Conservation (phyloP, 1,140 invertebrate genomes). For the Aphaenogaster floridana region DNA sequence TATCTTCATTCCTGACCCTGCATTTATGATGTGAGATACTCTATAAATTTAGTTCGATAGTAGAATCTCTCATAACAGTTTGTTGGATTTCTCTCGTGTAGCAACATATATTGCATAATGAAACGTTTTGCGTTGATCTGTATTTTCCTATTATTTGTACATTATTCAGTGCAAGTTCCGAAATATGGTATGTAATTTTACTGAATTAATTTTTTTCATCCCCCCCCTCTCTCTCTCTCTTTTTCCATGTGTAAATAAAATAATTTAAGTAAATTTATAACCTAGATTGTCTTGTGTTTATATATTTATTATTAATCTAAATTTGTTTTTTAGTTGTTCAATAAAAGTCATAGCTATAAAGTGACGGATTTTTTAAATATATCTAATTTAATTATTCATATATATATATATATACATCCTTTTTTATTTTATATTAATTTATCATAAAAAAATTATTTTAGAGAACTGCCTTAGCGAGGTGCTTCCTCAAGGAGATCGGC, state of each 20-base stretch:
- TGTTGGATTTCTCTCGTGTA: neutral
- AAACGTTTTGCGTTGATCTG: constrained; percentile 34
- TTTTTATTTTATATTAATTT: neutral
- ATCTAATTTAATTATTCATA: neutral
- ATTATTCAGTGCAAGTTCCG: constrained; percentile 50
- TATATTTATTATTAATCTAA: constrained; percentile 8
- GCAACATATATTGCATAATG: constrained; percentile 32
- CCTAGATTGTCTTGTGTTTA: neutral
- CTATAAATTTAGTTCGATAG: constrained; percentile 53
- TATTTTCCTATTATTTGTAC: constrained; percentile 42
- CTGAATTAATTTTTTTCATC: neutral
- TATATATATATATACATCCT: neutral
- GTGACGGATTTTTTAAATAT: neutral
- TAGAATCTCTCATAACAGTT: constrained; percentile 29
- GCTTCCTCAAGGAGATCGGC: constrained; percentile 26
- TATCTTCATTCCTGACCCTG: constrained; percentile 36
- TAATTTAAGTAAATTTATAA: constrained; percentile 7
- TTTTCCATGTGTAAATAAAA: neutral
- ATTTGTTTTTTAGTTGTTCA: neutral
- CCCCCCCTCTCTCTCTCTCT: neutral
- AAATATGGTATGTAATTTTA: constrained; percentile 60
- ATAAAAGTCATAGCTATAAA: neutral
- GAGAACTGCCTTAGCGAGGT: constrained; percentile 45
- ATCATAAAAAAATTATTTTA: constrained; percentile 30
- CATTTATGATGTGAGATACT: neutral